These are phyloP conservation scores for Alca torda DNA, from an alignment of 2,797 vertebrate genomes.

Conservation along the genomic window DNA sequence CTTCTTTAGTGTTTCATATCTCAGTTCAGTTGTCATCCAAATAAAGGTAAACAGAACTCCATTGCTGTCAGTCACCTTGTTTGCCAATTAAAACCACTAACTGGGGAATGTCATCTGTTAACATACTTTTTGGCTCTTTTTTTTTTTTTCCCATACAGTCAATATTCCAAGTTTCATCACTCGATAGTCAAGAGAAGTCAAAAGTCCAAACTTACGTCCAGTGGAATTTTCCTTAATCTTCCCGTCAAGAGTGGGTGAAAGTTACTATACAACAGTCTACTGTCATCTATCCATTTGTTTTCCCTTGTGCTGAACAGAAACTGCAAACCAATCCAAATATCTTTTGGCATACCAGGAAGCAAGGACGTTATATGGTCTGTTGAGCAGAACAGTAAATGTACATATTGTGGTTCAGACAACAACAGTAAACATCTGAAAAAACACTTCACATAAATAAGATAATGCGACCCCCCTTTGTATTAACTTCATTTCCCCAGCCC, in stretches of 20 bases:
- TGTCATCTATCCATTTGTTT: conserved; percentile 83
- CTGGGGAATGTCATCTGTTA: background rate
- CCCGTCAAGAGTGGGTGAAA: conserved; percentile 88
- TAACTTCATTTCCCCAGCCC: background rate
- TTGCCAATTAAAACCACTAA: background rate
- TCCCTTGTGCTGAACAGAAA: conserved; percentile 56
- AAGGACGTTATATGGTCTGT: conserved; percentile 91
- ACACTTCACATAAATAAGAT: background rate
- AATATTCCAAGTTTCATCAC: background rate
- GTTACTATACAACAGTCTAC: conserved; percentile 80
- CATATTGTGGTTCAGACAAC: background rate
- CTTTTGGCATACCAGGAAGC: conserved; percentile 72
- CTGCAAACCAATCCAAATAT: conserved; percentile 90
- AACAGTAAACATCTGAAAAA: background rate
- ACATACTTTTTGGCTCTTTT: background rate
- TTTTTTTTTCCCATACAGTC: background rate
- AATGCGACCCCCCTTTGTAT: background rate
- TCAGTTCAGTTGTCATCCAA: background rate
- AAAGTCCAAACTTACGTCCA: conserved; percentile 79
- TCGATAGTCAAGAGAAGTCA: background rate
- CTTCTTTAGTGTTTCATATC: background rate
- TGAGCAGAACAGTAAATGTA: conserved; percentile 27
- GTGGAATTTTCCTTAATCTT: conserved; percentile 74
- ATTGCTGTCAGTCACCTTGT: background rate
- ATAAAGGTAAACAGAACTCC: background rate